phyloP scores from a whole-genome alignment of 1,140 invertebrate genomes.

The Teleopsis dalmanni region DNA sequence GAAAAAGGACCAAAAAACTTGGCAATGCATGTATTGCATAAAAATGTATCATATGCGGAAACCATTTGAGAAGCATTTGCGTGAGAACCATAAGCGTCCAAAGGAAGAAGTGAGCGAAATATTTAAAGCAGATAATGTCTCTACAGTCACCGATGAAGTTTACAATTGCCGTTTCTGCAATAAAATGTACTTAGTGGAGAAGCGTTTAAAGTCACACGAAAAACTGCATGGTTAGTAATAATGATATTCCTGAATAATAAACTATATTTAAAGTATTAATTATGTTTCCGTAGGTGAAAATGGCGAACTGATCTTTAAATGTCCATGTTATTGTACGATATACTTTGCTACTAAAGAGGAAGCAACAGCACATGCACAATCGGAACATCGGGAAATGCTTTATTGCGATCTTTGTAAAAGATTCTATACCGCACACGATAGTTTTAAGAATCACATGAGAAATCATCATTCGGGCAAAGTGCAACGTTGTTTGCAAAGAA shows the following conservation, averaged over 20 bases:
- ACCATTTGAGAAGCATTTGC: conserved; percentile 39
- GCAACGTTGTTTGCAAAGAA: conserved; percentile 24
- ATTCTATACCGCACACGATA: conserved; percentile 41
- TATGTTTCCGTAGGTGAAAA: conserved; percentile 11
- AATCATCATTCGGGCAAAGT: conserved; percentile 23
- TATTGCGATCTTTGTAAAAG: conserved; percentile 45
- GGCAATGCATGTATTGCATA: conserved; percentile 36
- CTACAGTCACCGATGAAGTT: conserved; percentile 29
- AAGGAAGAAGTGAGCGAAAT: conserved; percentile 30
- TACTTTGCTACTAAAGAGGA: conserved; percentile 42
- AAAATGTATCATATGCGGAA: conserved; percentile 41
- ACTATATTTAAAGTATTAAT: background rate
- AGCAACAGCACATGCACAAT: conserved; percentile 34
- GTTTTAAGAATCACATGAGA: conserved; percentile 36
- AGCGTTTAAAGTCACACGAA: conserved; percentile 34
- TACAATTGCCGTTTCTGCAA: conserved; percentile 37
- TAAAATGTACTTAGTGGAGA: conserved; percentile 39
- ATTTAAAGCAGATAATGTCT: conserved; percentile 27
- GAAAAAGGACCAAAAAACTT: conserved; percentile 35
- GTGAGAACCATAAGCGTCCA: conserved; percentile 30
- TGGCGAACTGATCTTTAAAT: conserved; percentile 36
- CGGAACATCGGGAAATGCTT: conserved; percentile 37
- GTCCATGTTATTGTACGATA: conserved; percentile 41
- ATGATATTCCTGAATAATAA: background rate
- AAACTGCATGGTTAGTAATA: conserved; percentile 28